These are phyloP conservation scores for Synanceia verrucosa DNA, from an alignment of 2,797 vertebrate species.

Conservation along the genomic window DNA sequence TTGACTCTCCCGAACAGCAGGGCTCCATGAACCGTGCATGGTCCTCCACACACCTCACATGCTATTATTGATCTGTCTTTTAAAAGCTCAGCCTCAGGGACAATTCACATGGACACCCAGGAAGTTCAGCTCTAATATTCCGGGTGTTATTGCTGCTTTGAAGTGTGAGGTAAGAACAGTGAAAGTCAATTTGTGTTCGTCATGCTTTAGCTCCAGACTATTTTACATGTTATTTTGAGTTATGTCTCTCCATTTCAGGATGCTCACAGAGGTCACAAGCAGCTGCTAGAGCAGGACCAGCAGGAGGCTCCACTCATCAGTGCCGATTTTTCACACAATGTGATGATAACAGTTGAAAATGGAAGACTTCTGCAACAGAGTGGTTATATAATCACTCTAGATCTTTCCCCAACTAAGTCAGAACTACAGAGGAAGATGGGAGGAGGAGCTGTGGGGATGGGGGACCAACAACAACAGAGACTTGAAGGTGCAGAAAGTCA, in stretches of 20 bases:
- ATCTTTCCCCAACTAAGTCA: constrained; percentile 32
- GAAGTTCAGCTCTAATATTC: constrained; percentile 7
- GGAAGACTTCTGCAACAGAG: constrained; percentile 33
- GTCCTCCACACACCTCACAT: constrained; percentile 4
- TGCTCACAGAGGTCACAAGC: constrained; percentile 15
- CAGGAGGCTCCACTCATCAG: neutral
- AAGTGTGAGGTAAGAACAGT: constrained; percentile 39
- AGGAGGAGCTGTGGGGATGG: neutral
- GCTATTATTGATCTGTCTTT: constrained; percentile 17
- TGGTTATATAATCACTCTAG: constrained; percentile 59
- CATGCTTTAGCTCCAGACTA: constrained; percentile 13
- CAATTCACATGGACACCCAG: constrained; percentile 11
- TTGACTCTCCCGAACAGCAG: neutral
- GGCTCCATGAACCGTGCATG: neutral
- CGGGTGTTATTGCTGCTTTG: constrained; percentile 19
- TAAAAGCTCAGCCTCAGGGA: constrained; percentile 8
- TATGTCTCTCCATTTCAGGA: neutral
- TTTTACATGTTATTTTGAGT: neutral
- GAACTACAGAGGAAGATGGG: constrained; percentile 4
- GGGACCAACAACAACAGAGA: constrained; percentile 14
- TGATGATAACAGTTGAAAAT: constrained; percentile 17
- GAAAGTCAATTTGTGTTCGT: constrained; percentile 36
- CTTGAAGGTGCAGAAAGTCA: neutral
- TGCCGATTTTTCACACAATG: neutral
- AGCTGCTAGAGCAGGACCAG: neutral